phyloP scores from a whole-genome alignment of 2,113 vertebrate genomes.

The Geococcyx californianus region DNA sequence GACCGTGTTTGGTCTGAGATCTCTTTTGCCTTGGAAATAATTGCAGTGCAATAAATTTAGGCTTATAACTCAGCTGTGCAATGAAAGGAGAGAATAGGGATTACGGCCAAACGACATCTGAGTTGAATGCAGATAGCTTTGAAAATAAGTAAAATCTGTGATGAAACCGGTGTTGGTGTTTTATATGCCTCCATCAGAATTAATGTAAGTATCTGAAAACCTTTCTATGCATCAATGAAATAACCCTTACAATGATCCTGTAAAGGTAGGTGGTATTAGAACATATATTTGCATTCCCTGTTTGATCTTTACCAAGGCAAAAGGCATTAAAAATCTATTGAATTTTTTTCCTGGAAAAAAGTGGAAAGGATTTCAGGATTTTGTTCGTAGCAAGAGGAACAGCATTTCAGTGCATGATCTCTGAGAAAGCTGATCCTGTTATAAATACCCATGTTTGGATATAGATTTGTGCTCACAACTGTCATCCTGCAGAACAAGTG shows the following conservation, averaged over 20 bases:
- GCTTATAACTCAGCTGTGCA: constrained; percentile 15
- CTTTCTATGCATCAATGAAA: background rate
- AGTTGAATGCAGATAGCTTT: background rate
- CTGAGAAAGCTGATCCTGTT: background rate
- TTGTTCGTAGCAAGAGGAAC: background rate
- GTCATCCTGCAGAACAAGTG: background rate
- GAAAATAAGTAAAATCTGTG: background rate
- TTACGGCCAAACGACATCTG: background rate
- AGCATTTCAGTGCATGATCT: background rate
- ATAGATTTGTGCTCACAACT: background rate
- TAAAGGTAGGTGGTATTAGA: background rate
- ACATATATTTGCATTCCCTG: background rate
- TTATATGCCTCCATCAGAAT: background rate
- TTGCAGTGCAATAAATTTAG: constrained; percentile 45
- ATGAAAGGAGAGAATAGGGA: constrained; percentile 5
- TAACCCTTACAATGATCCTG: background rate
- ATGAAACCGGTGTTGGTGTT: background rate
- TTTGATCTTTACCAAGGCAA: background rate
- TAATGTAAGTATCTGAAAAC: background rate
- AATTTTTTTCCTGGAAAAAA: background rate
- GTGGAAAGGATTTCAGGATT: background rate
- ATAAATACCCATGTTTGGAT: background rate
- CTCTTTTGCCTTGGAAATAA: constrained; percentile 42
- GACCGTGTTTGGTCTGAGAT: constrained; percentile 7
- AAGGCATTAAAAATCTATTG: background rate